Evolutionary conservation across 2,888 invertebrate species (phyloP), one percentile per base, ranked within the genome.

Genomic region (Reticulitermes lucifugus): DNA sequence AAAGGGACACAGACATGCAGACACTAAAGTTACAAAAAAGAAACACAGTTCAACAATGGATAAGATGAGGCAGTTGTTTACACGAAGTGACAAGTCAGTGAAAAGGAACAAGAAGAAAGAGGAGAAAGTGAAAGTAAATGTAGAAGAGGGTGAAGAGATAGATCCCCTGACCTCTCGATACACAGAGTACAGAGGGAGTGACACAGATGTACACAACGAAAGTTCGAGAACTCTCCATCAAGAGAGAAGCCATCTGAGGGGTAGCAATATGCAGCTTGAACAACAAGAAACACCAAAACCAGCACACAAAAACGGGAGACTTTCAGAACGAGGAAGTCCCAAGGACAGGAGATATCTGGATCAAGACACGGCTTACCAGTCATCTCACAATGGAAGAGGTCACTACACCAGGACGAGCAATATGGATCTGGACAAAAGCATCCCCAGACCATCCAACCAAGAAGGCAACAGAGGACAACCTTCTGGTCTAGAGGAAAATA

Each of bases 11-110:
- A 59, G 65, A 43, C 41, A 51, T 71, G 55, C 35, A n/a, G 46
- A 88, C 90, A 94, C 88, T 93, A 94, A 29, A 94, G 94, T 89
- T 92, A 93, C 80, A 92, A 86, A 86, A 71, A 85, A 93, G 85
- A 95, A 95, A 90, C 95, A 95, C 89, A 91, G 93, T 88, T 94
- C 95, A 90, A 93, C 95, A 89, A 93, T 95, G 88, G 95, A 95
- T 91, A 95, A 95, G 92, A 92, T 95, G 88, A 96, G 96, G 89
- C 95, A 96, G 90, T 92, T 96, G 88, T 96, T 96, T 91, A 94
- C 94, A 88, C 93, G 95, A 89, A 94, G 94, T 91, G 94, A 93
- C 92, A 93, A 93, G 90, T 93, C 93, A 90, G 93, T 94, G 90
- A 93, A 93, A 88, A 92, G 92, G 87, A 93, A 93, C 89, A 90